A percentile compares a stretch with the other conserved stretches of the same genome.
Conservation (phyloP, 1,140 invertebrate genomes). For the Stenopsyche tienmushanensis region DNA sequence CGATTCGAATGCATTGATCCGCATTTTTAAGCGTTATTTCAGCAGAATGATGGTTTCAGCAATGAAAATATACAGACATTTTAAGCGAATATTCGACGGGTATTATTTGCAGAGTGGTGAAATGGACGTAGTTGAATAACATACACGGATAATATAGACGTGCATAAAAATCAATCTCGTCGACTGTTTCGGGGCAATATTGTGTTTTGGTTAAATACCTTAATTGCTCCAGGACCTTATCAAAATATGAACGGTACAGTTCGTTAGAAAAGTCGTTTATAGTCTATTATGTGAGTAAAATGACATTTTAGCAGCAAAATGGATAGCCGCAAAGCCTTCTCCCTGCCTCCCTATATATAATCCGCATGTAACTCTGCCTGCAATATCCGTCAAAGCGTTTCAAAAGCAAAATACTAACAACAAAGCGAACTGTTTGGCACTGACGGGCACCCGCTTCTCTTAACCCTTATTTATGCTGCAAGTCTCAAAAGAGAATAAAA, state of each 20-base stretch:
- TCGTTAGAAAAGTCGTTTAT: neutral
- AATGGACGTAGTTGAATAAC: no score
- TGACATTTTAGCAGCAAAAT: constrained; percentile 18
- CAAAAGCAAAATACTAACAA: constrained; percentile 20
- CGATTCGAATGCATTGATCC: neutral
- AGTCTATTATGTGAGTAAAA: constrained; percentile 8
- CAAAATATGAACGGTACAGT: neutral
- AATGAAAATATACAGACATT: neutral
- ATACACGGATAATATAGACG: no score
- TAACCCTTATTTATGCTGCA: neutral
- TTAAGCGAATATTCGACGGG: no score
- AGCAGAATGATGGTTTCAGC: neutral
- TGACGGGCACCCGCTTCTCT: constrained; percentile 2
- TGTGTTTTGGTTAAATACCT: no score
- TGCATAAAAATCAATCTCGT: no score
- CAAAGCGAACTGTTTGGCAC: constrained; percentile 17
- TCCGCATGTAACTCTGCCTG: constrained; percentile 15
- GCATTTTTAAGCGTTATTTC: neutral
- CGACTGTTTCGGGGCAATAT: no score
- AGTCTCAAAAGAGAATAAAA: neutral
- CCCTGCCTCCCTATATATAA: constrained; percentile 12
- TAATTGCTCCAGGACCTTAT: neutral
- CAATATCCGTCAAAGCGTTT: constrained; percentile 26
- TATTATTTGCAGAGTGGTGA: neutral
- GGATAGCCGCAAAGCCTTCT: constrained; percentile 11